These are phyloP conservation scores for Chelonia mydas DNA, from an alignment of 2,797 vertebrate genomes.

Conservation along the genomic window DNA sequence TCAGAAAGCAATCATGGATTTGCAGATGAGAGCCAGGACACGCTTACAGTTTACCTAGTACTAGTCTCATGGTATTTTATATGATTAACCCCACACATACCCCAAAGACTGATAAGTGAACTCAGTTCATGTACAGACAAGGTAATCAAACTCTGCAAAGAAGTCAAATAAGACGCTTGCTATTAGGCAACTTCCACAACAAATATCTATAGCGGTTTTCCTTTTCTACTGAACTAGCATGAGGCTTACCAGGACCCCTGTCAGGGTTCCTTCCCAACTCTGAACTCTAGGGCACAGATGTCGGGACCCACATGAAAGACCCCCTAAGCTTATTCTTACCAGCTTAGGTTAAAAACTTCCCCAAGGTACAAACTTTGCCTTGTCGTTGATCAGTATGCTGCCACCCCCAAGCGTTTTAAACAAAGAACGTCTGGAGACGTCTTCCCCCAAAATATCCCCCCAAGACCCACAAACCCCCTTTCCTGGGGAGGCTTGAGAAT, in stretches of 20 bases:
- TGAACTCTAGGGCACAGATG: no score
- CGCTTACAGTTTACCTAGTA: accelerated
- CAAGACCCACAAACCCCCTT: no score
- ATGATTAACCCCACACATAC: accelerated
- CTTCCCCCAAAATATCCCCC: no score
- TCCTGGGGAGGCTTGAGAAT: no score
- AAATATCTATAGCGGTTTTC: background rate
- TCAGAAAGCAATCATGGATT: accelerated
- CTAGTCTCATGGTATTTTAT: accelerated
- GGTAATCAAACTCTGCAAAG: background rate
- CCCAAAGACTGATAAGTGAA: background rate
- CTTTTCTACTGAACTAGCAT: background rate
- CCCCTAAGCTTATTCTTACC: no score
- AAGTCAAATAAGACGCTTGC: background rate
- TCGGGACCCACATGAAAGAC: no score
- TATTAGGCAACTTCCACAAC: background rate
- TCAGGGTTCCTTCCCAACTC: no score
- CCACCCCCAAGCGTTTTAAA: no score
- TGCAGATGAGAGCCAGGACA: background rate
- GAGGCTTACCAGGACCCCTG: background rate
- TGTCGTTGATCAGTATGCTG: no score
- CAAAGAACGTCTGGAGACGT: no score
- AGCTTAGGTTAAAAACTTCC: no score
- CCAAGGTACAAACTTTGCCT: no score
- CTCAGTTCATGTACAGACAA: background rate